These are phyloP conservation scores for Paraescarpia echinospica DNA, from an alignment of 1,140 invertebrate genomes.

Conservation along the genomic window DNA sequence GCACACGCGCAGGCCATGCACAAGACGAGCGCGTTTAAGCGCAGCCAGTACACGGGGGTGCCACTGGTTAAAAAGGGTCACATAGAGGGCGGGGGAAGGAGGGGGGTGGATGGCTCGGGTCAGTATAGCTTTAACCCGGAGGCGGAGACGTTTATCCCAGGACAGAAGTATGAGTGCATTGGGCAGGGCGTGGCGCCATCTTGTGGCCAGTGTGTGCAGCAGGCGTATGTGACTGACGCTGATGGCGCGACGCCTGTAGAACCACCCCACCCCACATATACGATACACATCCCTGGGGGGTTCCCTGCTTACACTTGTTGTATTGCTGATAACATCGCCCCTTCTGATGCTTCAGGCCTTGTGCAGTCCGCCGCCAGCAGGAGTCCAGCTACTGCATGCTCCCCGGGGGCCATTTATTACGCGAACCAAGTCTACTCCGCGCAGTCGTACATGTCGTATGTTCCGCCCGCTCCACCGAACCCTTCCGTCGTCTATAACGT, in stretches of 20 bases:
- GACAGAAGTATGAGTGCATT: conserved; percentile 13
- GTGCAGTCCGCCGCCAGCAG: background rate
- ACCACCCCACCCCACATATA: conserved; percentile 11
- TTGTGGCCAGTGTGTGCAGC: background rate
- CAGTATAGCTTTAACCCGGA: conserved; percentile 15
- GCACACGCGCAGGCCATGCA: background rate
- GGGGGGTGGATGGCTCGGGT: background rate
- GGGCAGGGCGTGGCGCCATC: background rate
- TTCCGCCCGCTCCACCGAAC: background rate
- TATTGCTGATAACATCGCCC: background rate
- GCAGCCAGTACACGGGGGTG: background rate
- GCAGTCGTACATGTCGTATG: background rate
- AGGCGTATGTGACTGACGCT: background rate
- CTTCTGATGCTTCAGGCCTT: background rate
- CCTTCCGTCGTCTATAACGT: background rate
- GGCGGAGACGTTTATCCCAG: conserved; percentile 19
- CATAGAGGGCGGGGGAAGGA: background rate
- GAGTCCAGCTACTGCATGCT: background rate
- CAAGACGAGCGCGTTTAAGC: background rate
- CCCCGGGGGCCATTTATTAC: background rate
- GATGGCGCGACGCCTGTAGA: background rate
- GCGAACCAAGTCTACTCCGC: background rate
- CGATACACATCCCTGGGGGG: conserved; percentile 13
- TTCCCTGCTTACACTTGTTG: background rate
- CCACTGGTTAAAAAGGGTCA: conserved; percentile 6